Evolutionary conservation across 2,113 vertebrate species (phyloP).

Genomic region (Apodemus sylvaticus): DNA sequence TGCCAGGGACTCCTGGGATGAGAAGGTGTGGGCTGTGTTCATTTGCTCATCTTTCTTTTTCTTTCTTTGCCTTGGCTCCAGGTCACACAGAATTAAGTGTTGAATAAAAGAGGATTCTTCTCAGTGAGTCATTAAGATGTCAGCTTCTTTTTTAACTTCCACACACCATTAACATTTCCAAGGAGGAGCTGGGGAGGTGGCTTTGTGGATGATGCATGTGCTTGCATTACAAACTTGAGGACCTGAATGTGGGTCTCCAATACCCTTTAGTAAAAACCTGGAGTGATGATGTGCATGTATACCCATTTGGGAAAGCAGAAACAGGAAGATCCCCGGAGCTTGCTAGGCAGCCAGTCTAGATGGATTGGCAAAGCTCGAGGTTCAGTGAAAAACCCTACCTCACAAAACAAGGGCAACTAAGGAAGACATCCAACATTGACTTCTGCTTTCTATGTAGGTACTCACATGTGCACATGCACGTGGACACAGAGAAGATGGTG

Average conservation of each 20-base stretch:
- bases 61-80: background rate
- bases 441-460: background rate
- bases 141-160: fast-evolving
- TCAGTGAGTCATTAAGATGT: background rate
- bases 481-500: background rate
- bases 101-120: background rate
- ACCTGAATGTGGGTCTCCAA: background rate
- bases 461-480: background rate
- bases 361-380: too few species aligned
- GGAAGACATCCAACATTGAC: background rate
- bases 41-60: too few species aligned
- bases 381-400: background rate
- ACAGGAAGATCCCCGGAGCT: background rate
- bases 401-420: background rate
- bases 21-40: background rate
- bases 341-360: background rate
- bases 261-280: background rate
- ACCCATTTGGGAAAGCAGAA: background rate
- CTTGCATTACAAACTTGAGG: background rate
- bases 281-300: background rate
- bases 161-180: background rate
- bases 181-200: background rate
- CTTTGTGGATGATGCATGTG: fast-evolving
- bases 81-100: background rate
- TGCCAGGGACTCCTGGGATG: too few species aligned